Percentiles rank a stretch among this genome's conserved stretches.
phyloP scores from a whole-genome alignment of 2,113 vertebrate genomes.

The Antechinus stuartii region DNA sequence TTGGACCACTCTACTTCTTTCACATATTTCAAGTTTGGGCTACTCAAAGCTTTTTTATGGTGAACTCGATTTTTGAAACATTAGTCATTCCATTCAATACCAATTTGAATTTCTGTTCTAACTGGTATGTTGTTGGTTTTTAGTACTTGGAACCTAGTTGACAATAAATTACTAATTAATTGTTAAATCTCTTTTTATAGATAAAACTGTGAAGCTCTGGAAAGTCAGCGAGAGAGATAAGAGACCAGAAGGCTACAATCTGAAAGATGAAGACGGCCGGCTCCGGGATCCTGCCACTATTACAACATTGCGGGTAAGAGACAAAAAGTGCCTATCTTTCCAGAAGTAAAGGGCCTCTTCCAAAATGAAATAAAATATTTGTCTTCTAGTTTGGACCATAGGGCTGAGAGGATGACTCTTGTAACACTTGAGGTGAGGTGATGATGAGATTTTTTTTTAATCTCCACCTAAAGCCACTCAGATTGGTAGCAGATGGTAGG shows the following conservation, averaged over 20 bases:
- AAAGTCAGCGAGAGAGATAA: constrained; percentile 99
- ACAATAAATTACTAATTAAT: not conserved
- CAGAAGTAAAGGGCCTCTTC: not conserved
- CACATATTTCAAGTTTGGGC: not conserved
- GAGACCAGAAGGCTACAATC: constrained; percentile 97
- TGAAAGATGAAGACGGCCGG: constrained; percentile 97
- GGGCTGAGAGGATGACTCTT: not conserved
- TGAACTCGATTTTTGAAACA: fast-evolving
- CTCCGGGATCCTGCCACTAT: constrained; percentile 96
- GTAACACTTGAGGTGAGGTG: not conserved
- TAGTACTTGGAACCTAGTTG: not conserved
- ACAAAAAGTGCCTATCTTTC: fast-evolving
- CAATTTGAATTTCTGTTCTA: not conserved
- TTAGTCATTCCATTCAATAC: fast-evolving
- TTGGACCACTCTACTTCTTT: not conserved
- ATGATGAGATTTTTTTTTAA: fast-evolving
- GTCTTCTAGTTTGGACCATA: not conserved
- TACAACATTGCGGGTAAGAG: constrained; percentile 93
- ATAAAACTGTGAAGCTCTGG: constrained; percentile 99
- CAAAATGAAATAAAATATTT: not conserved
- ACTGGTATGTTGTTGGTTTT: fast-evolving
- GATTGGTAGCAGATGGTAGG: not conserved
- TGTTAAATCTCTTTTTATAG: constrained; percentile 77
- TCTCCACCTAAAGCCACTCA: not conserved
- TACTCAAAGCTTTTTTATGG: fast-evolving